Conservation (phyloP, 2,797 vertebrate species). For the Falco columbarius region DNA sequence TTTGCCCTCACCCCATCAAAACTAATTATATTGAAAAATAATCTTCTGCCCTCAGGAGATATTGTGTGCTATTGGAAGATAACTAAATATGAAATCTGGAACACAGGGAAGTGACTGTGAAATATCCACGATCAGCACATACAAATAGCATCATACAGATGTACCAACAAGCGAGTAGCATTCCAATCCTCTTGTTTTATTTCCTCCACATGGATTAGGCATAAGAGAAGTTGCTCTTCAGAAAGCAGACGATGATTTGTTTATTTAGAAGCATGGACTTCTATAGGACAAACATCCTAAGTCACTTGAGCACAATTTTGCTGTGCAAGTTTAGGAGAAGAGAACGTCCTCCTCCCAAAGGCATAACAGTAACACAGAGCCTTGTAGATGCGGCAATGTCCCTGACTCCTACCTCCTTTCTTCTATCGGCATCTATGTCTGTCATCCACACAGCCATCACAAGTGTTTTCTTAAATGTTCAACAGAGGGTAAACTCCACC, state of each 20-base stretch:
- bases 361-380: neutral
- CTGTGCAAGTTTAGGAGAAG: neutral
- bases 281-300: neutral
- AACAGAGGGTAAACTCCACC: neutral
- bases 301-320: neutral
- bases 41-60: conserved; percentile 15
- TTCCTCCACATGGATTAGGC: neutral
- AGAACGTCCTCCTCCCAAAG: neutral
- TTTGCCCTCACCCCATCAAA: neutral
- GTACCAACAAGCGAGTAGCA: neutral
- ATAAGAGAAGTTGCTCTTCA: neutral
- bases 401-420: neutral
- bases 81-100: conserved; percentile 31
- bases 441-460: neutral
- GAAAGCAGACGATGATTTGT: neutral
- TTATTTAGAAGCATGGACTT: neutral
- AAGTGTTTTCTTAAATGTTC: neutral
- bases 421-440: neutral
- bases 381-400: neutral
- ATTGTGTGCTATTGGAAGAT: neutral
- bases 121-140: neutral
- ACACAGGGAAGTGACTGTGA: neutral
- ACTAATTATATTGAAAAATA: conserved; percentile 28
- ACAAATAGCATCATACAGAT: neutral
- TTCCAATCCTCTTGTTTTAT: neutral